Evolutionary conservation across 2,113 vertebrate species (phyloP).

Genomic region (Puntigrus tetrazona): DNA sequence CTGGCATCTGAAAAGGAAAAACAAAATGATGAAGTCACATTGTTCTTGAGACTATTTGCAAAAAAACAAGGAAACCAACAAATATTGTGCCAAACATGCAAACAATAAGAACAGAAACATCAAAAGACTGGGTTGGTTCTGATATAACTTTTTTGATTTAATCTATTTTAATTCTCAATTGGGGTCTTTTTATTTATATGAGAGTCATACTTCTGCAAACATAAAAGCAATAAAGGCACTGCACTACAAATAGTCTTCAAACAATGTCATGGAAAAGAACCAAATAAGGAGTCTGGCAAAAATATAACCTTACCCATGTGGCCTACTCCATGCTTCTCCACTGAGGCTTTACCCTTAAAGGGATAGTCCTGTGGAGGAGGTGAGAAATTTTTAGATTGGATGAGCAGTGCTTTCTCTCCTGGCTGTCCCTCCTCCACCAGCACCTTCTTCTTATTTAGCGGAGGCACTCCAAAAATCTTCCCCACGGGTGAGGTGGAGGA

Average conservation of each 20-base stretch:
- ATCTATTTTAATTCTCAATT: background rate
- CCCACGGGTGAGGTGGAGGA: constrained; percentile 66
- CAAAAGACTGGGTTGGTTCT: background rate
- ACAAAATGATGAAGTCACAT: background rate
- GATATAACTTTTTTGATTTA: background rate
- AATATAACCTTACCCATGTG: constrained; percentile 78
- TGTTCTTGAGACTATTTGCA: constrained; percentile 3
- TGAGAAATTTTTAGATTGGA: constrained; percentile 73
- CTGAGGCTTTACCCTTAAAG: constrained; percentile 82
- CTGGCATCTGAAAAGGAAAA: constrained; percentile 78
- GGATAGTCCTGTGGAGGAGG: constrained; percentile 84
- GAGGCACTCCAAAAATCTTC: constrained; percentile 77
- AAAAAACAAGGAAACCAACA: background rate
- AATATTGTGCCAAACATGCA: background rate
- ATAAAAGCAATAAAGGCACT: background rate
- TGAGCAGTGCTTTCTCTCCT: constrained; percentile 54
- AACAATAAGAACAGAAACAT: background rate
- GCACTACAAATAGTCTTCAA: background rate
- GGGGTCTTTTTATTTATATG: background rate
- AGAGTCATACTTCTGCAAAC: constrained; percentile 1
- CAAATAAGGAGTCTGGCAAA: background rate
- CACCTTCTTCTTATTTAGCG: constrained; percentile 79
- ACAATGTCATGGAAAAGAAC: background rate
- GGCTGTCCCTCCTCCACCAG: constrained; percentile 74
- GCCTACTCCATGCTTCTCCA: constrained; percentile 78